Evolutionary conservation across 2,113 vertebrate genomes (phyloP), one percentile per base, ranked within the genome.

Genomic region (Henicopernis longicauda): DNA sequence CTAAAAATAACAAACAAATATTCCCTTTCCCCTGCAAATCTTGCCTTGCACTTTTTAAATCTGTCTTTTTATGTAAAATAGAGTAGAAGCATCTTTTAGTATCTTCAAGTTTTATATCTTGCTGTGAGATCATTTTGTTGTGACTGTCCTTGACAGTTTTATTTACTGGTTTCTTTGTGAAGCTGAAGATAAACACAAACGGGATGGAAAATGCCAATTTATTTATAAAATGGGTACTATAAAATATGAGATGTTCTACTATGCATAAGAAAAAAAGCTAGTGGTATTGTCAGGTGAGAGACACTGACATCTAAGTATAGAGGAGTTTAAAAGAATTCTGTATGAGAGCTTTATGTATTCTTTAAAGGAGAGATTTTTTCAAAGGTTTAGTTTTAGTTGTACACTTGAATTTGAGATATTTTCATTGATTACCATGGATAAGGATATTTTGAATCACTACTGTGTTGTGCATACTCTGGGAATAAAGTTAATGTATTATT

Each of bases 1-100:
- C 98, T 98, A 97, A 98, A 98, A 97, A 96, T 96, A 86, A 95
- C 95, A 96, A 82, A 91, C 82, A 90, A 82, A 94, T 93, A 96
- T 96, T 85, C 93, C 95, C 95, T 71, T 88, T 91, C 77, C 96
- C 97, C 97, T 98, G 98, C 97, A 98, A 97, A 98, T 98, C 97
- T 98, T 98, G 98, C 98, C 98, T 98, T 98, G 98, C 98, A 99
- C 99, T 99, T 99, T 98, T 98, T 98, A 97, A 98, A 98, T 98
- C 96, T 97, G 97, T 98, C 98, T 98, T 98, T 98, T 98, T 98
- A 98, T 98, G 98, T 98, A 98, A 98, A 98, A 96, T 98, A 98
- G 98, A 71, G 81, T 98, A 97, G 97, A 93, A 97, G 72, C 98
- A 98, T 97, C 97, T 97, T 97, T 97, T 97, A 97, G 86, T 98